Conservation (phyloP, 2,113 vertebrate genomes). For the Sinocyclocheilus rhinocerous region DNA sequence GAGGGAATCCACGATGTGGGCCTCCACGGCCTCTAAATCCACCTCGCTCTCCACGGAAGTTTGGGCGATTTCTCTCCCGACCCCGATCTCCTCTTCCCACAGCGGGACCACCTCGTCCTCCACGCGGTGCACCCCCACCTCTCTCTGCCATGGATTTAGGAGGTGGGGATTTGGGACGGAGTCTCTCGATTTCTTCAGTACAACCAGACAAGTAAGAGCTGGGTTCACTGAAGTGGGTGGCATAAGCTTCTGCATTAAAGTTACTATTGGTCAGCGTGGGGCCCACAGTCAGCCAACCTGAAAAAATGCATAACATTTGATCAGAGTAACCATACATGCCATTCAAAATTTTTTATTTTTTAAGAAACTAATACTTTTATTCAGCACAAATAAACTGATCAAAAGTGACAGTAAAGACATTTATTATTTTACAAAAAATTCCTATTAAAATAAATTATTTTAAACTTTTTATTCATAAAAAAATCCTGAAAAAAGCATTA, state of each 20-base stretch:
- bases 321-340: neutral
- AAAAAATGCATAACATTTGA: neutral
- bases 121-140: conserved; percentile 87
- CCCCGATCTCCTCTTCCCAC: conserved; percentile 87
- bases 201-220: conserved; percentile 90
- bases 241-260: conserved; percentile 90
- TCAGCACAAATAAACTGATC: neutral
- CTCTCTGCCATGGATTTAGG: conserved; percentile 90
- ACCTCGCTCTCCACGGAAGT: conserved; percentile 92
- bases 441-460: too few relatives aligned
- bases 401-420: neutral
- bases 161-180: conserved; percentile 93
- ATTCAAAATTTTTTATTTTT: neutral
- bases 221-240: conserved; percentile 83
- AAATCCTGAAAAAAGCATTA: too few relatives aligned
- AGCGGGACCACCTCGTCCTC: conserved; percentile 87
- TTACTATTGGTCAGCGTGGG: conserved; percentile 98
- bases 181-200: conserved; percentile 95
- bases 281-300: conserved; percentile 97
- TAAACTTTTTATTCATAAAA: too few relatives aligned
- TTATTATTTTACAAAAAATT: too few relatives aligned
- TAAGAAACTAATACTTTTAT: neutral
- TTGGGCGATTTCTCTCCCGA: conserved; percentile 91
- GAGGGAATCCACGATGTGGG: conserved; percentile 90
- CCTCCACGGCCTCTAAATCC: conserved; percentile 91